Conservation (phyloP, 2,797 vertebrate genomes). For the Crenuchus spilurus region DNA sequence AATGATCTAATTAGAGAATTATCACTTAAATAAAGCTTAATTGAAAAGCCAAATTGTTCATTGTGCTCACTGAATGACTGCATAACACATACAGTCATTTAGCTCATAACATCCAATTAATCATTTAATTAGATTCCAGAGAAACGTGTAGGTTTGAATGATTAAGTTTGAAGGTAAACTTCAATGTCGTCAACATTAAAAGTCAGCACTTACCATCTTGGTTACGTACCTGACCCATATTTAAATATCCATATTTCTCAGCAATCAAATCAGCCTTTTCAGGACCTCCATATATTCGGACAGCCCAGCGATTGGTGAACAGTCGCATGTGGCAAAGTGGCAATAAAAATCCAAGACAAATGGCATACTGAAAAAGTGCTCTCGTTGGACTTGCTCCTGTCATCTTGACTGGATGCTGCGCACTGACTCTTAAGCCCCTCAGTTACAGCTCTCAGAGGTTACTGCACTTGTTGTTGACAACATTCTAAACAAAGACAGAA, state of each 20-base stretch:
- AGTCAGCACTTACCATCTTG: neutral
- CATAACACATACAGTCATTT: too few species aligned
- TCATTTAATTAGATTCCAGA: too few species aligned
- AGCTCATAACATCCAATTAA: too few species aligned
- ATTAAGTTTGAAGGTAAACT: too few species aligned
- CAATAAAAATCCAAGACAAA: constrained; percentile 80
- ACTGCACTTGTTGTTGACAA: neutral
- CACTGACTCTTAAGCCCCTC: neutral
- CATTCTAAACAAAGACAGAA: neutral
- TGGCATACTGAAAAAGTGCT: constrained; percentile 63
- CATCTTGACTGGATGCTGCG: constrained; percentile 17
- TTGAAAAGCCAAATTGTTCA: neutral
- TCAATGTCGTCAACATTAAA: too few species aligned
- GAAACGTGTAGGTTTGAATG: neutral
- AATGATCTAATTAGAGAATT: neutral
- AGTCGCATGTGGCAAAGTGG: constrained; percentile 78
- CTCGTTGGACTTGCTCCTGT: constrained; percentile 50
- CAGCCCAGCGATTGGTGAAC: constrained; percentile 94
- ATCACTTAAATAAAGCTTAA: neutral
- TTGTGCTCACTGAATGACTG: neutral
- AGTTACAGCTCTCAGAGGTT: neutral
- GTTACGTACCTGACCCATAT: constrained; percentile 90
- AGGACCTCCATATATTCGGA: constrained; percentile 82
- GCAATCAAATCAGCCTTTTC: constrained; percentile 84
- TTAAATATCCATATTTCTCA: constrained; percentile 89